Base-by-base conservation (phyloP, 2,888 invertebrate genomes). In the Acrocera orbiculus region DNA sequence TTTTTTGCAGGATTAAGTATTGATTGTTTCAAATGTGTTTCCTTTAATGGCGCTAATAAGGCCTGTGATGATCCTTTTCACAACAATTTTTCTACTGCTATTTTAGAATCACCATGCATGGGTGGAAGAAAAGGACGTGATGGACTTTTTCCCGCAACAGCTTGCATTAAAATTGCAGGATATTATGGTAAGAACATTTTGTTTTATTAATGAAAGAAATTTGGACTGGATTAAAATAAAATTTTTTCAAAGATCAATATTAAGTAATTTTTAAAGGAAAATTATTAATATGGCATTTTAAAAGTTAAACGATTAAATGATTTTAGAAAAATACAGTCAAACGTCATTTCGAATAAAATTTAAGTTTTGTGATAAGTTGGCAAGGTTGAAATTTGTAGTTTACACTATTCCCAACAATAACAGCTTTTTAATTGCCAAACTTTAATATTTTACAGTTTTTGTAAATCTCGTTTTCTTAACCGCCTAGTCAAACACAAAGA, bases 1-100 rank as follows among this genome's bases (percentile, higher is more conserved):
- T n/a, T 20, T 20, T 9, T 51, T 73, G 73, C 63, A n/a, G n/a
- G n/a, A n/a, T n/a, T n/a, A n/a, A 65, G 72, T 34, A 90, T 96
- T 52, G 95, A 93, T 61, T 96, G 95, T 57, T 96, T 93, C 69
- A 92, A 92, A 58, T 96, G 96, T 57, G 82, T 87, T 30, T 95
- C 93, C 1, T 73, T 86, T 62, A 83, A 87, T 54, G 80, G 83
- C 16, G 69, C 73, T 47, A 86, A 89, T 55, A 71, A 43, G 34
- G 73, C 82, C 1, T 92, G 93, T 56, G 95, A 96, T 55, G 96
- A 96, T 58, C 89, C 92, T 1, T 90, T 89, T 62, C 89, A 90
- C 61, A 87, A 90, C 61, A 89, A 89, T 61, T 83, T 76, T 49
- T 82, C 85, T 2, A 64, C 75, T 36, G 73, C 75, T 44, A 76